phyloP scores from a whole-genome alignment of 2,888 invertebrate genomes.

The Cataglyphis albicans region DNA sequence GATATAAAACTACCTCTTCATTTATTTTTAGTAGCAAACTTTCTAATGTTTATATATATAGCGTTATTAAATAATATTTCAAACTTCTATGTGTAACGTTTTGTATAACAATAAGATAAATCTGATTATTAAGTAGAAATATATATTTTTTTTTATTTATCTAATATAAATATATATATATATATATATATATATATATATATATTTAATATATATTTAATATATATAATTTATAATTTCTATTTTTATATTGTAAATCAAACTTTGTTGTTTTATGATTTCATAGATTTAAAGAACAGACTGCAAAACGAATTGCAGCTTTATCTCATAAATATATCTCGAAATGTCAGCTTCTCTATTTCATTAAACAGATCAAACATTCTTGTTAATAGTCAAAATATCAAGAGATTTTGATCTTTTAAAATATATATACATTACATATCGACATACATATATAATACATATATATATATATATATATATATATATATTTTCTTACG shows the following conservation, averaged over 20 bases:
- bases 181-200: not conserved
- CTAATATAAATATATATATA: too few species aligned
- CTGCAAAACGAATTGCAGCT: not conserved
- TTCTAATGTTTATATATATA: not conserved
- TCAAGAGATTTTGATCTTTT: conserved; percentile 32
- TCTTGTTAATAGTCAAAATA: conserved; percentile 52
- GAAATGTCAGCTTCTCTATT: conserved; percentile 4
- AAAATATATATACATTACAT: conserved; percentile 14
- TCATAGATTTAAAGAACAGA: not conserved
- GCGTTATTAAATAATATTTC: conserved; percentile 18
- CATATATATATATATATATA: conserved; percentile 35
- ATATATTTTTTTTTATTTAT: not conserved
- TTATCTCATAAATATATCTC: not conserved
- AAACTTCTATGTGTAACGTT: conserved; percentile 11
- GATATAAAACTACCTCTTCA: conserved; percentile 27
- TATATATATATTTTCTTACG: conserved; percentile 65
- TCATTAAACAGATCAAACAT: conserved; percentile 21
- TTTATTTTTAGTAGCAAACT: not conserved
- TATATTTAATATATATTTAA: not conserved
- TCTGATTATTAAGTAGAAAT: not conserved
- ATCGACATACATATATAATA: conserved; percentile 12
- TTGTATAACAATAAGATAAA: not conserved
- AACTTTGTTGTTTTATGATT: not conserved
- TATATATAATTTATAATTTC: not conserved
- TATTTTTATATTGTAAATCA: not conserved